Percentiles rank a stretch among this genome's conserved stretches.
Evolutionary conservation across 2,888 invertebrate genomes (phyloP).

Genomic region (Cerastis leucographa): DNA sequence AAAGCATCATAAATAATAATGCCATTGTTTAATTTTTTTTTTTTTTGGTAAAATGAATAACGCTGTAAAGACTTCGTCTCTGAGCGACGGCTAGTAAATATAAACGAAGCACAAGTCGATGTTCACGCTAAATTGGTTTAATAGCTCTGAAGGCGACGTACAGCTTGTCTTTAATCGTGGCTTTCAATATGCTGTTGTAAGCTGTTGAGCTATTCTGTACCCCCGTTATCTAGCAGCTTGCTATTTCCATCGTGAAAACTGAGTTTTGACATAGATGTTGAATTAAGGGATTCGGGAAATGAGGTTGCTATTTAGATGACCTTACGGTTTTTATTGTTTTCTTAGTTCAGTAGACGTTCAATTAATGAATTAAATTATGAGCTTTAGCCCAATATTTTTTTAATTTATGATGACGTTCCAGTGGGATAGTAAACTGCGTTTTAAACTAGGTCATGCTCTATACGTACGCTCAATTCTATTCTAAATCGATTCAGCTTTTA

Average conservation of each 20-base stretch:
- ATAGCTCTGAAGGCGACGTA: conserved; percentile 27
- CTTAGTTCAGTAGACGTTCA: too few relatives aligned
- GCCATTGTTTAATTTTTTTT: neutral
- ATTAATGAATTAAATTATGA: too few relatives aligned
- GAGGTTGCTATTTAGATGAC: neutral
- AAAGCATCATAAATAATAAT: too few relatives aligned
- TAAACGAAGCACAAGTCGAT: conserved; percentile 17
- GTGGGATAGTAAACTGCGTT: neutral
- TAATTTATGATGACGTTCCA: neutral
- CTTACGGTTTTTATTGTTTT: neutral
- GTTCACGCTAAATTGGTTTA: conserved; percentile 47
- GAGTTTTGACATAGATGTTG: neutral
- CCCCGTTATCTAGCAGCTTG: conserved; percentile 3
- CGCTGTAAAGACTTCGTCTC: neutral
- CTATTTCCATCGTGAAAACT: neutral
- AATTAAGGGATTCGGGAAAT: neutral
- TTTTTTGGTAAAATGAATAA: neutral
- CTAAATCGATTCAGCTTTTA: neutral
- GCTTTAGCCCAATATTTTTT: too few relatives aligned
- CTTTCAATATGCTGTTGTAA: conserved; percentile 14
- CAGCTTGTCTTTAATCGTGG: conserved; percentile 26
- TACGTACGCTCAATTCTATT: neutral
- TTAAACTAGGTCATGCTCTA: neutral
- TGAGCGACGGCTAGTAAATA: neutral
- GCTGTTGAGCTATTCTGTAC: conserved; percentile 22